phyloP scores from a whole-genome alignment of 2,888 invertebrate genomes.

The Pyrochroa serraticornis region DNA sequence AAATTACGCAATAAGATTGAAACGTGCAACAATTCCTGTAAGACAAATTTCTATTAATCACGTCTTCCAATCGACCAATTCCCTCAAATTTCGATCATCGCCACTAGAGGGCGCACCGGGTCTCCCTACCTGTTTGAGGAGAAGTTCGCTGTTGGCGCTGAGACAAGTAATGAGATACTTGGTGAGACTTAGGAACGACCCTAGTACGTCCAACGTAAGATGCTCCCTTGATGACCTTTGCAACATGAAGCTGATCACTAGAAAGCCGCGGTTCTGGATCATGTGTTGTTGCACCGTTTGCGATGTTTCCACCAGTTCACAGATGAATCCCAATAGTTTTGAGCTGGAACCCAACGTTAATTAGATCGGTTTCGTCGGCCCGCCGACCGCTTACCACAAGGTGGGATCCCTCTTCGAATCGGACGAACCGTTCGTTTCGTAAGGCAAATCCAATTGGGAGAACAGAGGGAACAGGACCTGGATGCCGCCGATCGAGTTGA shows the following conservation, averaged over 20 bases:
- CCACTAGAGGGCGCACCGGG: background rate
- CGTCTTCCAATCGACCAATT: too few species aligned
- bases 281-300: conserved; percentile 99
- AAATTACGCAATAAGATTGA: too few species aligned
- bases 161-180: conserved; percentile 93
- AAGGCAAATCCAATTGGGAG: conserved; percentile 94
- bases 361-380: conserved; percentile 5
- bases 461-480: conserved; percentile 97
- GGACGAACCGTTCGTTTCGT: conserved; percentile 76
- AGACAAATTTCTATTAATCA: too few species aligned
- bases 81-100: too few species aligned
- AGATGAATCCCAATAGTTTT: conserved; percentile 94
- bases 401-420: conserved; percentile 87
- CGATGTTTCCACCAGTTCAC: conserved; percentile 95
- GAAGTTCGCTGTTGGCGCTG: conserved; percentile 88
- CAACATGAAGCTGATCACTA: conserved; percentile 96
- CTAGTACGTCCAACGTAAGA: conserved; percentile 90
- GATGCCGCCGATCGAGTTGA: conserved; percentile 98
- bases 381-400: conserved; percentile 75
- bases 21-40: too few species aligned
- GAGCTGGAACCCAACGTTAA: conserved; percentile 67
- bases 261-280: conserved; percentile 97
- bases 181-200: conserved; percentile 88
- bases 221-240: conserved; percentile 93
- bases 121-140: conserved; percentile 83